Percentiles rank a stretch among this genome's conserved stretches.
phyloP scores from a whole-genome alignment of 92 coral and sea anemone genomes.

The Porites lobata region DNA sequence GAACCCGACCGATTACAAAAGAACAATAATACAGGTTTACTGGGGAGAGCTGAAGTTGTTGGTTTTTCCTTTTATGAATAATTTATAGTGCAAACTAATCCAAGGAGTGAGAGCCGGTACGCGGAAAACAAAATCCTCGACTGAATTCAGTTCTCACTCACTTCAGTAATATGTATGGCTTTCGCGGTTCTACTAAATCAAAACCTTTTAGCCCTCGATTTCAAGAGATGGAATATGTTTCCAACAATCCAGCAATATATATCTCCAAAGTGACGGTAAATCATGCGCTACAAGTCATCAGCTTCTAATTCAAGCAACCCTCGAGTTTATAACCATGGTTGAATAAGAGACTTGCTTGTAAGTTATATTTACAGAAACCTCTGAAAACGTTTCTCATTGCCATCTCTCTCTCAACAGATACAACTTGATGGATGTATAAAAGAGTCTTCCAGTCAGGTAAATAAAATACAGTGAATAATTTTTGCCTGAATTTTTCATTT shows the following conservation, averaged over 20 bases:
- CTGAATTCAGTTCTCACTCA: not conserved
- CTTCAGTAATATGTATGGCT: conserved; percentile 19
- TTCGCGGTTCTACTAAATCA: not conserved
- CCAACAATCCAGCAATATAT: not conserved
- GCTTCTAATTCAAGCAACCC: not conserved
- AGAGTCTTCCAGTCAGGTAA: not conserved
- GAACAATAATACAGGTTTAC: not conserved
- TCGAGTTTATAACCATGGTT: too few relatives aligned
- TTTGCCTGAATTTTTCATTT: not conserved
- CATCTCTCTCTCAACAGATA: not conserved
- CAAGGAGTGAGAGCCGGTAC: conserved; percentile 18
- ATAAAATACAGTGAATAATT: not conserved
- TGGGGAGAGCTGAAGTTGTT: not conserved
- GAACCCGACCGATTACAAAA: not conserved
- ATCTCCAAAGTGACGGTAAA: conserved; percentile 40
- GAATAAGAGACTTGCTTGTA: too few relatives aligned
- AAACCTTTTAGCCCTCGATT: not conserved
- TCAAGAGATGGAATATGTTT: not conserved
- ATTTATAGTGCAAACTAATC: conserved; percentile 28
- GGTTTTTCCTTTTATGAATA: conserved; percentile 14
- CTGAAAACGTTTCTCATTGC: not conserved
- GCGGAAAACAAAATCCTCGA: conserved; percentile 13
- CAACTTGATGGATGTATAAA: conserved; percentile 20
- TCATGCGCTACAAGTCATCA: not conserved
- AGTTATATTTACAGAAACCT: not conserved